phyloP scores from a whole-genome alignment of 37 sponge, comb jelly and placozoan species.

The Agelas oroides region DNA sequence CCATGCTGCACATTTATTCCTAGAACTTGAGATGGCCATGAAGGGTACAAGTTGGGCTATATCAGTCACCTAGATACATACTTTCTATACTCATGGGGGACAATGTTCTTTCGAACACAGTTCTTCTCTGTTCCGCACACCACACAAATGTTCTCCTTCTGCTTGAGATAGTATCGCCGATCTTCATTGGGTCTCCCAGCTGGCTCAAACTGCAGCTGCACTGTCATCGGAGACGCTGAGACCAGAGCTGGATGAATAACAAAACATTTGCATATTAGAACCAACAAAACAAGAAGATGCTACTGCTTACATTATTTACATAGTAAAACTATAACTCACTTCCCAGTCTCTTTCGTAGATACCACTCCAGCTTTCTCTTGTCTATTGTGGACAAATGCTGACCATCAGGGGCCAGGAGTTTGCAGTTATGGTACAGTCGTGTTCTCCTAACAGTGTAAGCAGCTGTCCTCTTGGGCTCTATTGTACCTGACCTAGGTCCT shows the following conservation, averaged over 20 bases:
- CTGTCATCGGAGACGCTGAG: slow-evolving; percentile 59
- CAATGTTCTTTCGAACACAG: slow-evolving; percentile 83
- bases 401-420: slow-evolving; percentile 84
- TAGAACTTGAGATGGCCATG: too few species aligned
- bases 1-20: too few species aligned
- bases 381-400: slow-evolving; percentile 72
- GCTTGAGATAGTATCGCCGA: slow-evolving; percentile 72
- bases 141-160: slow-evolving; percentile 87
- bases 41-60: too few species aligned
- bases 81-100: slow-evolving; percentile 90
- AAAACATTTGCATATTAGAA: neutral
- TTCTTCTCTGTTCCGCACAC: slow-evolving; percentile 73
- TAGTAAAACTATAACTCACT: slow-evolving; percentile 27
- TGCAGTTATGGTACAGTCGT: slow-evolving; percentile 84
- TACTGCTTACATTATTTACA: too few species aligned
- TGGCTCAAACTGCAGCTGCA: slow-evolving; percentile 84
- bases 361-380: slow-evolving; percentile 85
- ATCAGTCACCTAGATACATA: too few species aligned
- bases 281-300: too few species aligned
- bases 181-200: slow-evolving; percentile 73
- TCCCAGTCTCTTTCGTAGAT: slow-evolving; percentile 73
- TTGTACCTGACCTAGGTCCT: neutral
- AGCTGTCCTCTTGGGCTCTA: slow-evolving; percentile 22
- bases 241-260: slow-evolving; percentile 54
- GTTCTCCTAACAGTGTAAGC: slow-evolving; percentile 54